phyloP scores from a whole-genome alignment of 2,113 vertebrate genomes.

The Nymphicus hollandicus region DNA sequence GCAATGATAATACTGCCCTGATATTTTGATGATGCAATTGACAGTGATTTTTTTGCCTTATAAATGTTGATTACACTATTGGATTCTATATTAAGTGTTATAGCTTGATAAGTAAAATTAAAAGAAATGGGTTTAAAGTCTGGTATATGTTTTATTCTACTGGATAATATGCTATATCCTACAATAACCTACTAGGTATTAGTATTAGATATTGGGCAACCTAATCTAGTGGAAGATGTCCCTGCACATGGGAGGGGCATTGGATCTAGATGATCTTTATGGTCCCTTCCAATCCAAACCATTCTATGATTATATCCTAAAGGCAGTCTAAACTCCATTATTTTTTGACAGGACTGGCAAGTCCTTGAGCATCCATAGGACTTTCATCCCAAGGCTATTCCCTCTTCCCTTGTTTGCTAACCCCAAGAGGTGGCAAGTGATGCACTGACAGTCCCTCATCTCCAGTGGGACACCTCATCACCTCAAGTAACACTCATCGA shows the following conservation, averaged over 20 bases:
- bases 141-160: background rate
- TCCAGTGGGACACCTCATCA: rapidly evolving
- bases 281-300: background rate
- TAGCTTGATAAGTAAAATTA: background rate
- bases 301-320: background rate
- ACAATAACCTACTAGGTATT: background rate
- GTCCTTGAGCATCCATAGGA: background rate
- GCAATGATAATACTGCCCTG: background rate
- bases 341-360: rapidly evolving
- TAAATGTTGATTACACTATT: background rate
- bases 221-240: background rate
- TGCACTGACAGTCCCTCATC: background rate
- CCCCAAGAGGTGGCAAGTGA: rapidly evolving
- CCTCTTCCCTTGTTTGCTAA: background rate
- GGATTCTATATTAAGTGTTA: background rate
- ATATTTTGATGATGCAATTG: background rate
- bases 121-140: background rate
- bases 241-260: background rate
- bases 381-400: background rate
- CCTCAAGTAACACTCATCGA: rapidly evolving
- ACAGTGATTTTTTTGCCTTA: background rate
- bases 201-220: background rate
- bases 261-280: background rate
- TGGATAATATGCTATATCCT: background rate
- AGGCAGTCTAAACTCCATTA: background rate